Conservation (phyloP, 2,888 invertebrate genomes). For the Perdita meconis region DNA sequence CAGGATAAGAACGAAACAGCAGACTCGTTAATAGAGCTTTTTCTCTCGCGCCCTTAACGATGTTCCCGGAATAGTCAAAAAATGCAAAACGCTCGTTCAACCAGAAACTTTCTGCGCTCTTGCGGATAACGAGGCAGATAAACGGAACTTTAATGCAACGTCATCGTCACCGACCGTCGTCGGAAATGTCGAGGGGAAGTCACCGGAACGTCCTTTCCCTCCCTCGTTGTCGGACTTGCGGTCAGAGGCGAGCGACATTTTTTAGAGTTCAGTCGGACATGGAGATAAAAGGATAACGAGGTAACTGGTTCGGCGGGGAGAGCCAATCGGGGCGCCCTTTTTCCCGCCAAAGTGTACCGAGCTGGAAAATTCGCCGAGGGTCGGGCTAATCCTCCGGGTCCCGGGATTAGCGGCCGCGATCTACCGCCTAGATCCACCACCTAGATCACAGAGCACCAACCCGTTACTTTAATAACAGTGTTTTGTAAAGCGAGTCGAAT, state of each 20-base stretch:
- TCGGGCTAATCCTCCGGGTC: constrained; percentile 46
- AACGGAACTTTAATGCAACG: constrained; percentile 7
- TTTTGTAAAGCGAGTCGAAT: constrained; percentile 46
- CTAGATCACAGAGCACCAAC: constrained; percentile 33
- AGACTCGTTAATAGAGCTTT: too few relatives aligned
- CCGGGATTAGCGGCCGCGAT: constrained; percentile 54
- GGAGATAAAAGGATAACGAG: constrained; percentile 38
- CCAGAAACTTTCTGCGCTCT: constrained; percentile 27
- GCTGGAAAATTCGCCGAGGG: constrained; percentile 54
- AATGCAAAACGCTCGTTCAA: neutral
- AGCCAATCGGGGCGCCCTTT: constrained; percentile 21
- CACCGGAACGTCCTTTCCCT: neutral
- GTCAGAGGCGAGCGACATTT: neutral
- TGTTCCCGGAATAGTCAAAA: neutral
- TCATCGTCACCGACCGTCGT: constrained; percentile 4
- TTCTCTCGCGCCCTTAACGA: too few relatives aligned
- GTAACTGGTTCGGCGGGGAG: constrained; percentile 9
- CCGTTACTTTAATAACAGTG: constrained; percentile 44
- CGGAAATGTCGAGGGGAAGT: neutral
- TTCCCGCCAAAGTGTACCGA: constrained; percentile 11
- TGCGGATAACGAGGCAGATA: constrained; percentile 18
- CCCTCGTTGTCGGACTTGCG: neutral
- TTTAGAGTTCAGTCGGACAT: constrained; percentile 1
- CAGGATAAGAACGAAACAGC: too few relatives aligned
- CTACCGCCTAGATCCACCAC: constrained; percentile 40